Conservation (phyloP, 2,797 vertebrate species). For the Acanthopagrus latus region DNA sequence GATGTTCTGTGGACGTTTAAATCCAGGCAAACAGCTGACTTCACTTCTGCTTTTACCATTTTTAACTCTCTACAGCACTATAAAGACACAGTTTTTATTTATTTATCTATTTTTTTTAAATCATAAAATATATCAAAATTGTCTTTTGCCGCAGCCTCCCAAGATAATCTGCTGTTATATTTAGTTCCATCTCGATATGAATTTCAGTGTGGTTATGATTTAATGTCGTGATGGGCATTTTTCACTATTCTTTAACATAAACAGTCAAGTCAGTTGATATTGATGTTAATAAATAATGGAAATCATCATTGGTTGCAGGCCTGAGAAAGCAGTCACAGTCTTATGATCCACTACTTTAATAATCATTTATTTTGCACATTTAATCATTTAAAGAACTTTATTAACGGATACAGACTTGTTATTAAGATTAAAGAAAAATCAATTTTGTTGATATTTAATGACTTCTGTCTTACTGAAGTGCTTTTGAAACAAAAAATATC, state of each 20-base stretch:
- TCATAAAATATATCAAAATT: too few species aligned
- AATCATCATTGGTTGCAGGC: too few species aligned
- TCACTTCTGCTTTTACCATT: background rate
- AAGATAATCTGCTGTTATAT: background rate
- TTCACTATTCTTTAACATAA: background rate
- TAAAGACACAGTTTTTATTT: background rate
- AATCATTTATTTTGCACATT: too few species aligned
- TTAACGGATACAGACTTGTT: too few species aligned
- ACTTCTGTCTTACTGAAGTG: too few species aligned
- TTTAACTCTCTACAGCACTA: background rate
- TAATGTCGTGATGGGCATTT: background rate
- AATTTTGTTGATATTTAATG: too few species aligned
- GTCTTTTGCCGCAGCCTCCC: background rate
- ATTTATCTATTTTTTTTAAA: too few species aligned
- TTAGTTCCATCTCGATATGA: background rate
- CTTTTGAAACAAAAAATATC: too few species aligned
- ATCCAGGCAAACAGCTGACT: constrained; percentile 1
- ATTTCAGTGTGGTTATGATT: background rate
- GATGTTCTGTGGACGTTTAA: background rate
- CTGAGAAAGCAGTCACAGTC: too few species aligned
- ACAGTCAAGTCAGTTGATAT: background rate
- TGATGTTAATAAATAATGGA: background rate
- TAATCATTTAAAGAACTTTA: too few species aligned
- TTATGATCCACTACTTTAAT: too few species aligned
- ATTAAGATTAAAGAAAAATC: too few species aligned